Conservation (phyloP, 2,113 vertebrate species). For the Anas platyrhynchos region DNA sequence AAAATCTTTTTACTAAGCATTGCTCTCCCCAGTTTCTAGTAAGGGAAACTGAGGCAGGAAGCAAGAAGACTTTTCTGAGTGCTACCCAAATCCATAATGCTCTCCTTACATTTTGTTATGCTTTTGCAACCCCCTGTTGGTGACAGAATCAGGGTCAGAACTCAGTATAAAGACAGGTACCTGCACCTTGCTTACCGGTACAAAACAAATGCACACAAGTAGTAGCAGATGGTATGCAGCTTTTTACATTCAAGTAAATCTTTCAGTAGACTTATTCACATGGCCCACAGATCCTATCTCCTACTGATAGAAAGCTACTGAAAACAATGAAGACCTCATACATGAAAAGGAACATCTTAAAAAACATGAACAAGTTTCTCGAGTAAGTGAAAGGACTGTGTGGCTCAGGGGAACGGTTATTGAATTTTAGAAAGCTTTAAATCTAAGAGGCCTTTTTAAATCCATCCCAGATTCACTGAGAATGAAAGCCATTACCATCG, state of each 20-base stretch:
- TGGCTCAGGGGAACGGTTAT: constrained; percentile 39
- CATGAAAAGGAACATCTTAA: constrained; percentile 51
- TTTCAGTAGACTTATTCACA: not conserved
- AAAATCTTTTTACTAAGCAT: accelerated
- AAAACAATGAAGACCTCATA: constrained; percentile 41
- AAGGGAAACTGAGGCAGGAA: not conserved
- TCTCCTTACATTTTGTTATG: not conserved
- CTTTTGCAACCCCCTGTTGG: not conserved
- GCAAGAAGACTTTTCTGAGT: not conserved
- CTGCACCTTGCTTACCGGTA: not conserved
- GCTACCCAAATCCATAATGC: not conserved
- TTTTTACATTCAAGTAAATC: not conserved
- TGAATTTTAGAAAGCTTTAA: constrained; percentile 60
- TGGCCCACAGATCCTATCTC: not conserved
- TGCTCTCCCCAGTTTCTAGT: not conserved
- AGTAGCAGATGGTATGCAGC: not conserved
- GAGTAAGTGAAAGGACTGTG: not conserved
- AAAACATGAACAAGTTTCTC: constrained; percentile 55
- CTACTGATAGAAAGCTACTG: not conserved
- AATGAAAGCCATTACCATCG: constrained; percentile 45
- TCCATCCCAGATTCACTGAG: not conserved
- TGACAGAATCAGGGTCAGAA: not conserved
- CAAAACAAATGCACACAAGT: not conserved
- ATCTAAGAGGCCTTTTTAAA: constrained; percentile 12
- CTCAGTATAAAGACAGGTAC: not conserved